phyloP scores from a whole-genome alignment of 2,888 invertebrate species.

The Idaea aversata region DNA sequence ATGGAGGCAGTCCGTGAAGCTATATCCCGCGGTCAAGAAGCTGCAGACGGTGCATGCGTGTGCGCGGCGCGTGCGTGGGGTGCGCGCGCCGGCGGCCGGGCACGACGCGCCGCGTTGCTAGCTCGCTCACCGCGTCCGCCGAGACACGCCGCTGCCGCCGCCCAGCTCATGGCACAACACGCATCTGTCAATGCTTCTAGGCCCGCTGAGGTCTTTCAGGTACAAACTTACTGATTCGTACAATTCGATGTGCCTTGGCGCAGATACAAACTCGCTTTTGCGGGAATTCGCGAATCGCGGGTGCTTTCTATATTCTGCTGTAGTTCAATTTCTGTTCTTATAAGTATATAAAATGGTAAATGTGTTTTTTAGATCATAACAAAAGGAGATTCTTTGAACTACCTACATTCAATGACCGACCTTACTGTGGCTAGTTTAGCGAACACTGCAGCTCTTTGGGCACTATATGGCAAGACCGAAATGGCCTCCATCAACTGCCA shows the following conservation, averaged over 20 bases:
- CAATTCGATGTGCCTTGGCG: neutral
- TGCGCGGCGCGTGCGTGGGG: conserved; percentile 91
- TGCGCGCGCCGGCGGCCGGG: conserved; percentile 81
- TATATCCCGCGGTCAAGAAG: conserved; percentile 92
- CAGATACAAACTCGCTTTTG: neutral
- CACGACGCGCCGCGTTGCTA: conserved; percentile 79
- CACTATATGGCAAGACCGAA: conserved; percentile 92
- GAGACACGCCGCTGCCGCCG: conserved; percentile 87
- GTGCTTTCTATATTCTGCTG: no score
- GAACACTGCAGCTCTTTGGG: conserved; percentile 92
- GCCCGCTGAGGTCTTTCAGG: conserved; percentile 83
- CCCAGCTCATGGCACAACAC: conserved; percentile 90
- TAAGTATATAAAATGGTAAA: neutral
- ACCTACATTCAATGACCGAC: conserved; percentile 90
- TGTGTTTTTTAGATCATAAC: conserved; percentile 83
- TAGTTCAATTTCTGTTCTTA: no score
- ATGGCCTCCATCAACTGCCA: conserved; percentile 91
- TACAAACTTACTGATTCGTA: conserved; percentile 18
- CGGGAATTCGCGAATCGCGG: neutral
- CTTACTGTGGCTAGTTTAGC: conserved; percentile 89
- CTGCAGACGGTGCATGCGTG: conserved; percentile 91
- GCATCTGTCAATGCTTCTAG: conserved; percentile 84
- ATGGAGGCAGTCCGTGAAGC: conserved; percentile 92
- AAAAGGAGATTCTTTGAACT: conserved; percentile 92
- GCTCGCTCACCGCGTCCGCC: conserved; percentile 67